phyloP scores from a whole-genome alignment of 2,888 invertebrate genomes.

The Pyrocoelia pectoralis region DNA sequence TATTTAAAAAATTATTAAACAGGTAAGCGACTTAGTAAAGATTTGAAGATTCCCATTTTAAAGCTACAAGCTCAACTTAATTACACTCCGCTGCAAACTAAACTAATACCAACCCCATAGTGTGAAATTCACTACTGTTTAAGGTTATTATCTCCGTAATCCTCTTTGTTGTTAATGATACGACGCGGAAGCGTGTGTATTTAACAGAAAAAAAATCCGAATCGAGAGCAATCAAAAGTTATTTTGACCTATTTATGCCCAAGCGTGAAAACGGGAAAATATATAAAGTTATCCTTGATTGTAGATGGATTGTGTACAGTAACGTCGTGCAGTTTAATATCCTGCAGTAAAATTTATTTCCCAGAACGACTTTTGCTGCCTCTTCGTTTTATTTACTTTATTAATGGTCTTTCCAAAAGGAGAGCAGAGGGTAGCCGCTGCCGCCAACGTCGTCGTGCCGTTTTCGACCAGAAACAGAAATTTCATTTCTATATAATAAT shows the following conservation, averaged over 20 bases:
- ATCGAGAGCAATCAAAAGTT: neutral
- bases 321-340: constrained; percentile 17
- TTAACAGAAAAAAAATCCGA: neutral
- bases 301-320: constrained; percentile 14
- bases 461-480: constrained; percentile 1
- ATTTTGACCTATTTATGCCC: neutral
- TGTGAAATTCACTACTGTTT: constrained; percentile 17
- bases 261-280: neutral
- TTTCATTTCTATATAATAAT: constrained; percentile 6
- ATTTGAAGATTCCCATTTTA: constrained; percentile 14
- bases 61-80: constrained; percentile 22
- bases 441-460: too few species aligned
- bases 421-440: neutral
- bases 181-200: neutral
- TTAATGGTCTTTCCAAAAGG: constrained; percentile 13
- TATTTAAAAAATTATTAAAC: too few species aligned
- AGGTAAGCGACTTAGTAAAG: constrained; percentile 19
- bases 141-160: constrained; percentile 25
- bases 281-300: constrained; percentile 11
- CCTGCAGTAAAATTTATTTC: constrained; percentile 21
- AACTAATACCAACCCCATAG: constrained; percentile 18
- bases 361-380: constrained; percentile 12
- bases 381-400: constrained; percentile 23
- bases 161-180: constrained; percentile 19
- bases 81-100: constrained; percentile 28